phyloP scores from a whole-genome alignment of 2,797 vertebrate species.

The Myoxocephalus aenaeus region DNA sequence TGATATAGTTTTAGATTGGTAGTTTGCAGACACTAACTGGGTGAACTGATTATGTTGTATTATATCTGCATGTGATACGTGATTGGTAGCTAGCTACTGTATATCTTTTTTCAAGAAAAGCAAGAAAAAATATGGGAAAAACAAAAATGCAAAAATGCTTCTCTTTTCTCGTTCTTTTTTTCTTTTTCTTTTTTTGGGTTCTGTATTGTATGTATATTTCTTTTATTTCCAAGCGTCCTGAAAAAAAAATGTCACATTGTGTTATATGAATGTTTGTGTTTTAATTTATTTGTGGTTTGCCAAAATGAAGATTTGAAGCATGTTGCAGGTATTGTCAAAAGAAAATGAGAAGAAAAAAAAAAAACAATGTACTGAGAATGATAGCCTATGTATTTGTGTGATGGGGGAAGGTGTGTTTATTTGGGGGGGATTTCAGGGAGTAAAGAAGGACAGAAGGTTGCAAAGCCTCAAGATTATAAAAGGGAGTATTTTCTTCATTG shows the following conservation, averaged over 20 bases:
- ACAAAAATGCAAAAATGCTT: constrained; percentile 77
- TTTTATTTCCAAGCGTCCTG: constrained; percentile 78
- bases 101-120: constrained; percentile 78
- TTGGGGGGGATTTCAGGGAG: constrained; percentile 53
- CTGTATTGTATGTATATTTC: constrained; percentile 73
- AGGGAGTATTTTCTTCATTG: constrained; percentile 40
- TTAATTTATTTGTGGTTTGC: constrained; percentile 89
- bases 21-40: constrained; percentile 88
- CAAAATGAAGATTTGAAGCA: constrained; percentile 86
- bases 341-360: constrained; percentile 78
- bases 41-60: constrained; percentile 88
- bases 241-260: constrained; percentile 78
- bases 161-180: constrained; percentile 69
- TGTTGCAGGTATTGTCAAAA: constrained; percentile 83
- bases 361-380: constrained; percentile 59
- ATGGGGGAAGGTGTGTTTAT: constrained; percentile 68
- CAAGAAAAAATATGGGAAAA: constrained; percentile 70
- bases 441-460: constrained; percentile 56
- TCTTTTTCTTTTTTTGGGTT: constrained; percentile 45
- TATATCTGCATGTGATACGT: constrained; percentile 91
- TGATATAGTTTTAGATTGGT: constrained; percentile 89
- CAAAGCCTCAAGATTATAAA: constrained; percentile 68
- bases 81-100: constrained; percentile 88
- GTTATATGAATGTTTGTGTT: constrained; percentile 86
- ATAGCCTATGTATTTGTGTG: constrained; percentile 76